These are phyloP conservation scores for Drosophila repleta DNA, from an alignment of 1,140 invertebrate species.

Conservation along the genomic window DNA sequence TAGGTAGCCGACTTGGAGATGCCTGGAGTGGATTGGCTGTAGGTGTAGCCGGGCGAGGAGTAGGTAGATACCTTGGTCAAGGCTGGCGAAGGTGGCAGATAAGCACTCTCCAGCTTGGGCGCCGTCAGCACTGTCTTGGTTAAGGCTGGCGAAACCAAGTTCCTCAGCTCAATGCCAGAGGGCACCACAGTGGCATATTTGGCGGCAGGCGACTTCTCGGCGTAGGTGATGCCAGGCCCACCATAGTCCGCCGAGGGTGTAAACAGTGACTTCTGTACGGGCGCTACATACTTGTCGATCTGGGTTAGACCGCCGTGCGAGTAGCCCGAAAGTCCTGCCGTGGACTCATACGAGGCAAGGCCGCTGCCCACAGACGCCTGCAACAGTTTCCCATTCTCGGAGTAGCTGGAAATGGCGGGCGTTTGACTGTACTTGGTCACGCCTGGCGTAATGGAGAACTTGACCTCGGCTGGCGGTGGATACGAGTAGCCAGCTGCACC, in stretches of 20 bases:
- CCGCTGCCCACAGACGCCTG: constrained; percentile 65
- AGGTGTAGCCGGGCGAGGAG: constrained; percentile 58
- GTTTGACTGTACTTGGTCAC: constrained; percentile 66
- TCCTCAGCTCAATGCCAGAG: constrained; percentile 75
- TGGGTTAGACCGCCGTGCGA: constrained; percentile 61
- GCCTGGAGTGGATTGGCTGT: constrained; percentile 58
- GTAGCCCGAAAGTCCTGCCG: constrained; percentile 50
- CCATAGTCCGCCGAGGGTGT: constrained; percentile 66
- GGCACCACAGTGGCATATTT: constrained; percentile 76
- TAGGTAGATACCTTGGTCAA: constrained; percentile 63
- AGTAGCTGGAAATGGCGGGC: constrained; percentile 68
- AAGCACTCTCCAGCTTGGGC: constrained; percentile 46
- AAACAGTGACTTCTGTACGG: constrained; percentile 59
- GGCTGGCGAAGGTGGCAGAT: constrained; percentile 49
- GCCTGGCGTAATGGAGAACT: constrained; percentile 74
- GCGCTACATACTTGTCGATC: constrained; percentile 66
- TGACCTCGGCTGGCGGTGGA: constrained; percentile 64
- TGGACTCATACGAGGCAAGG: constrained; percentile 61
- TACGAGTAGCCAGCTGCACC: constrained; percentile 63
- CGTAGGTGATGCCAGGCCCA: constrained; percentile 66
- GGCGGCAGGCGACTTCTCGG: constrained; percentile 77
- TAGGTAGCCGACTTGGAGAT: constrained; percentile 69
- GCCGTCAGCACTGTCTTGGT: constrained; percentile 48
- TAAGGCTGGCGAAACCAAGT: constrained; percentile 62
- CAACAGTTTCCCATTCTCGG: constrained; percentile 65